Percentiles rank a stretch among this genome's conserved stretches.
Evolutionary conservation across 2,888 invertebrate genomes (phyloP).

Genomic region (Tipula lateralis): DNA sequence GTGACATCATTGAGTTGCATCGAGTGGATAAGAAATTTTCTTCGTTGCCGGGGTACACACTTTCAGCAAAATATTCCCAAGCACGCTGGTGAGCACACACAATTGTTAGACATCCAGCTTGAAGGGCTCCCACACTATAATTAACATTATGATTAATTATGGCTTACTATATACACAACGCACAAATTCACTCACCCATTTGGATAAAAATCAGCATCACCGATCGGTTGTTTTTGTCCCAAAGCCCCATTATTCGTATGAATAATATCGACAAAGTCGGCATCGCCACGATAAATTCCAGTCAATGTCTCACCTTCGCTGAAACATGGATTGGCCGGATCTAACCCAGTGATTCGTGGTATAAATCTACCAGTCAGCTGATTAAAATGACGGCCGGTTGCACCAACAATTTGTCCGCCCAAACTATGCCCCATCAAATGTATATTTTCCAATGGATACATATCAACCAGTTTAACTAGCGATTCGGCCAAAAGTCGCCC

Average conservation of each 20-base stretch:
- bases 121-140: conserved; percentile 36
- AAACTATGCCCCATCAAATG: conserved; percentile 39
- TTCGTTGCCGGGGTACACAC: conserved; percentile 41
- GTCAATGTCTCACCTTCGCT: conserved; percentile 41
- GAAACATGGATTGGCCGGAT: conserved; percentile 47
- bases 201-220: conserved; percentile 46
- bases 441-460: conserved; percentile 32
- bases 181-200: conserved; percentile 39
- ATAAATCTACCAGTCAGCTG: conserved; percentile 40
- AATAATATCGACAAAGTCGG: conserved; percentile 43
- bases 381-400: conserved; percentile 43
- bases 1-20: conserved; percentile 40
- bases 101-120: conserved; percentile 41
- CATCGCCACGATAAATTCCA: conserved; percentile 43
- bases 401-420: conserved; percentile 46
- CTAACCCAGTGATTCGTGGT: conserved; percentile 45
- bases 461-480: conserved; percentile 27
- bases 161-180: too few species aligned
- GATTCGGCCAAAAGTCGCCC: conserved; percentile 32
- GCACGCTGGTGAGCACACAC: conserved; percentile 43
- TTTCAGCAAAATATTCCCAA: conserved; percentile 43
- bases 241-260: conserved; percentile 44
- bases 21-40: conserved; percentile 40
- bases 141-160: too few species aligned
- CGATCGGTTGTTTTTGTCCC: conserved; percentile 42